Percentiles rank a stretch among this genome's conserved stretches.
These are phyloP conservation scores for Ypsolopha scabrella DNA, from an alignment of 2,888 invertebrate species.

Conservation along the genomic window DNA sequence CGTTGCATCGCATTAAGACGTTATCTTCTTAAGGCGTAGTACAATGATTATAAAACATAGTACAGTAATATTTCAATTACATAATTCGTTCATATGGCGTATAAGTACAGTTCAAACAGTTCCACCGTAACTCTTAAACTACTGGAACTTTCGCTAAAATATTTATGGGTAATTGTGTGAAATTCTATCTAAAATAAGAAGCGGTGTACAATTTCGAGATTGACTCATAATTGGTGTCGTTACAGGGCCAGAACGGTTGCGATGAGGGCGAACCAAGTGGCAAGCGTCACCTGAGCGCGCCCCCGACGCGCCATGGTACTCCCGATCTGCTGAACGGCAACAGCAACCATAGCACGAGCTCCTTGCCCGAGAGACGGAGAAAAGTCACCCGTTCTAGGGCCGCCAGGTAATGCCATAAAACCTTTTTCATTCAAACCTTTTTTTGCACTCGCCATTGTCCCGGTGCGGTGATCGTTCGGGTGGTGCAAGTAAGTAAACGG, in stretches of 20 bases:
- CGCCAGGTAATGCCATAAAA: constrained; percentile 27
- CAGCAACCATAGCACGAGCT: constrained; percentile 61
- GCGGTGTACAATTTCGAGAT: background rate
- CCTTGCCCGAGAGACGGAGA: constrained; percentile 56
- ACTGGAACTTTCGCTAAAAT: too few species aligned
- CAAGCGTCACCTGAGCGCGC: constrained; percentile 55
- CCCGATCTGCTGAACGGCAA: constrained; percentile 61
- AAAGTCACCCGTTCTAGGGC: constrained; percentile 48
- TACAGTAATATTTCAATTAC: too few species aligned
- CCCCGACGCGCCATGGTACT: constrained; percentile 56
- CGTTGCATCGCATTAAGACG: too few species aligned
- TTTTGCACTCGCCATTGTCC: background rate
- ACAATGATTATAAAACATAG: too few species aligned
- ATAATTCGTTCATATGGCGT: too few species aligned
- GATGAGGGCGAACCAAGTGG: constrained; percentile 49
- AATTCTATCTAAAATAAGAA: too few species aligned
- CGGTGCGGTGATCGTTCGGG: too few species aligned
- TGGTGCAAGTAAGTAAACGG: too few species aligned
- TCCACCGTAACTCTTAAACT: too few species aligned
- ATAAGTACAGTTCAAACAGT: too few species aligned
- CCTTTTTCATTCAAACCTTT: constrained; percentile 3
- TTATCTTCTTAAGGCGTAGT: too few species aligned
- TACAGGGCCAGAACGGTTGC: constrained; percentile 39
- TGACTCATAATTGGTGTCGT: background rate
- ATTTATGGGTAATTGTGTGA: too few species aligned